Evolutionary conservation across 2,888 invertebrate genomes (phyloP).

Genomic region (Ryuthela nishihirai): DNA sequence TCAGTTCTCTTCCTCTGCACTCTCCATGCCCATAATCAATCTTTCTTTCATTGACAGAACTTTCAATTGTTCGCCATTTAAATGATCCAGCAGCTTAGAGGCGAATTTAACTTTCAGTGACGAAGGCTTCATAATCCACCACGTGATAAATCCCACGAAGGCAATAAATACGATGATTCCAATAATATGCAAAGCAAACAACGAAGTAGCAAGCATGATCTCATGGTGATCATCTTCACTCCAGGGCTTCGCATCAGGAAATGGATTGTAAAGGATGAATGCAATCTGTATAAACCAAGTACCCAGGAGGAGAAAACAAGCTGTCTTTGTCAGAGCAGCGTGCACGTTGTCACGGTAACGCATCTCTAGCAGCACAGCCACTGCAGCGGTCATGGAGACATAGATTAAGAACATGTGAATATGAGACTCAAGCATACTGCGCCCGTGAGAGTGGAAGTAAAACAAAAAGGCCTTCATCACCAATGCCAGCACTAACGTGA

Average conservation of each 20-base stretch:
- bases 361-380: constrained; percentile 50
- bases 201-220: constrained; percentile 49
- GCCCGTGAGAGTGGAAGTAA: constrained; percentile 54
- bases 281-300: constrained; percentile 57
- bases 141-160: too few species aligned
- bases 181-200: too few species aligned
- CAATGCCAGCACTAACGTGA: constrained; percentile 50
- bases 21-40: too few species aligned
- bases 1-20: too few species aligned
- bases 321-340: constrained; percentile 49
- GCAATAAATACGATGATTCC: too few species aligned
- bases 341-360: constrained; percentile 48
- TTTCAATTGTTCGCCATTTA: too few species aligned
- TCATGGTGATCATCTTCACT: constrained; percentile 45
- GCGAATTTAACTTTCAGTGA: too few species aligned
- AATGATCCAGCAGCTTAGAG: too few species aligned
- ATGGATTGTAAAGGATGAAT: constrained; percentile 55
- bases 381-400: constrained; percentile 48
- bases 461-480: constrained; percentile 54
- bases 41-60: too few species aligned
- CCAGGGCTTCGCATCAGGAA: constrained; percentile 45
- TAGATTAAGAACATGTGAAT: constrained; percentile 54
- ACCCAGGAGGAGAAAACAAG: constrained; percentile 54
- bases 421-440: constrained; percentile 44
- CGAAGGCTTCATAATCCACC: too few species aligned